Evolutionary conservation across 2,113 vertebrate species (phyloP).

Genomic region (Heliornis fulica): DNA sequence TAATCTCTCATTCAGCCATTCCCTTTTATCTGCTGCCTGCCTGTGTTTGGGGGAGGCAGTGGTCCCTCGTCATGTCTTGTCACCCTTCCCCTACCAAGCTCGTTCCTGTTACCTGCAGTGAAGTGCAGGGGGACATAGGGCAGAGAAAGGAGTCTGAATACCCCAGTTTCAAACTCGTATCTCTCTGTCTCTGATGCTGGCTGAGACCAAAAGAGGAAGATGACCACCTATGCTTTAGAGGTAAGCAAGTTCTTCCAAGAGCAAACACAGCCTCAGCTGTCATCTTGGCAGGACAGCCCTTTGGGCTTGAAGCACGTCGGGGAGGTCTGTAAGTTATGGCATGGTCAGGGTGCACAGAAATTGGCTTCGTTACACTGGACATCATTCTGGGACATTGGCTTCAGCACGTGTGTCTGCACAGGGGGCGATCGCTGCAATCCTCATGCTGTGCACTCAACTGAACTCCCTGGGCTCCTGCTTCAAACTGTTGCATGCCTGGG

Average conservation of each 20-base stretch:
- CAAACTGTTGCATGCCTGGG: not conserved
- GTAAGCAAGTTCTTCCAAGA: not conserved
- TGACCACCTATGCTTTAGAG: not conserved
- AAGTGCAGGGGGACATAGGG: not conserved
- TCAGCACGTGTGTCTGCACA: not conserved
- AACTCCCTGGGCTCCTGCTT: not conserved
- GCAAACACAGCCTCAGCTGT: not conserved
- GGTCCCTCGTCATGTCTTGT: not conserved
- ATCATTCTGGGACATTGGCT: not conserved
- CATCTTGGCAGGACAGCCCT: not conserved
- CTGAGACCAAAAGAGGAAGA: not conserved
- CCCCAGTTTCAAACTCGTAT: not conserved
- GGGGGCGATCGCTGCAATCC: not conserved
- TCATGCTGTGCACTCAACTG: not conserved
- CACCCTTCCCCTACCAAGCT: not conserved
- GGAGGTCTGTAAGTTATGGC: not conserved
- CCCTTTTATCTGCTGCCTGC: not conserved
- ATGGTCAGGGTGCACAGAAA: not conserved
- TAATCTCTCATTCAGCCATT: slow-evolving; percentile 15
- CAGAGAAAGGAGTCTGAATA: not conserved
- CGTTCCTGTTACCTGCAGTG: not conserved
- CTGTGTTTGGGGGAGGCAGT: not conserved
- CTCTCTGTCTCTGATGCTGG: not conserved
- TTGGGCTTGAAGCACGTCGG: not conserved
- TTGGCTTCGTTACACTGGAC: not conserved